Conservation (phyloP, 2,797 vertebrate genomes). For the Notamacropus eugenii region DNA sequence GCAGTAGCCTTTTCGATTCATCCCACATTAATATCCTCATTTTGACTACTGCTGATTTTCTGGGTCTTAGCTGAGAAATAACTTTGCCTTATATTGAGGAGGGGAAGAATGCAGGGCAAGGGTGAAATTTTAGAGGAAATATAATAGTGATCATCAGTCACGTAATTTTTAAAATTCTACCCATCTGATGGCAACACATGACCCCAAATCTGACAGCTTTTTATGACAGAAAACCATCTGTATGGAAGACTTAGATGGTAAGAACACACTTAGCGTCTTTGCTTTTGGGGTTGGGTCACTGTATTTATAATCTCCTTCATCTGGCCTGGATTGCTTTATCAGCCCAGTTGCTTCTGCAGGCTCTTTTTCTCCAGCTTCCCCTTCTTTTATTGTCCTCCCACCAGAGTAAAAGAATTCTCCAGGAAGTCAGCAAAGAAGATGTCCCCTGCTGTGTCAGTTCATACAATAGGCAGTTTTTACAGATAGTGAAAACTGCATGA, state of each 20-base stretch:
- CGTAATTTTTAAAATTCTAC: neutral
- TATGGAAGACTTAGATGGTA: slow-evolving; percentile 27
- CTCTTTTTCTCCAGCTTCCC: slow-evolving; percentile 74
- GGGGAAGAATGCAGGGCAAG: neutral
- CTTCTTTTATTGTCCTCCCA: slow-evolving; percentile 75
- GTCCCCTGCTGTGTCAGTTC: slow-evolving; percentile 64
- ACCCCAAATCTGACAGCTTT: slow-evolving; percentile 27
- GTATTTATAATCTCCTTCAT: slow-evolving; percentile 54
- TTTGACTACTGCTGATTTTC: slow-evolving; percentile 32
- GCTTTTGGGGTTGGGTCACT: slow-evolving; percentile 47
- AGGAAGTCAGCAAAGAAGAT: slow-evolving; percentile 72
- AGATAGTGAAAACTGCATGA: slow-evolving; percentile 72
- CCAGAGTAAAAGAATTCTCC: slow-evolving; percentile 71
- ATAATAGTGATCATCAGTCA: neutral
- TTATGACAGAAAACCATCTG: slow-evolving; percentile 40
- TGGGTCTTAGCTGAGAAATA: slow-evolving; percentile 18
- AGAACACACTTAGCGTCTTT: slow-evolving; percentile 12
- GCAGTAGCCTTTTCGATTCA: too few relatives aligned
- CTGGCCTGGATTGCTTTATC: slow-evolving; percentile 69
- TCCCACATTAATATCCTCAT: neutral
- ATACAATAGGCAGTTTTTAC: slow-evolving; percentile 58
- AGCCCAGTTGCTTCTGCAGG: slow-evolving; percentile 61
- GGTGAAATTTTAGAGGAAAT: neutral
- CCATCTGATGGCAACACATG: neutral
- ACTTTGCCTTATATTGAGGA: slow-evolving; percentile 29